Evolutionary conservation across 2,113 vertebrate genomes (phyloP).

Genomic region (Ellobius talpinus): DNA sequence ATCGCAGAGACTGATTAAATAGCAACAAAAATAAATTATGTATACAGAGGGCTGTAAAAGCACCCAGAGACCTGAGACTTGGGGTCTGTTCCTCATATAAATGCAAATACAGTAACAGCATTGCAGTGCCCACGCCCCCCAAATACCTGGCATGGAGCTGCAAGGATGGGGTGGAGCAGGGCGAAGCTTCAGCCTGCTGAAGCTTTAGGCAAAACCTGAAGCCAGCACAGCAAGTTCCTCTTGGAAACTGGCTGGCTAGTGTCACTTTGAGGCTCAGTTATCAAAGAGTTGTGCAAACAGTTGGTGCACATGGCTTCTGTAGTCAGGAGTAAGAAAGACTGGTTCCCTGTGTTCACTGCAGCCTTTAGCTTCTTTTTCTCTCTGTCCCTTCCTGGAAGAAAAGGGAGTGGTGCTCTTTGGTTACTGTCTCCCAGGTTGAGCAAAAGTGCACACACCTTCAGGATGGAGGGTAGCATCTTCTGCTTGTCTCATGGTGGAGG

Average conservation of each 20-base stretch:
- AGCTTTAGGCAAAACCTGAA: conserved; percentile 58
- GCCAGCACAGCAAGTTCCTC: not conserved
- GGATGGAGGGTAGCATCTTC: not conserved
- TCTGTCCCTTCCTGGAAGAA: not conserved
- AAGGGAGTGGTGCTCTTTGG: not conserved
- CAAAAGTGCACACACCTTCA: not conserved
- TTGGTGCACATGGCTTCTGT: not conserved
- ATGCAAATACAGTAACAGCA: conserved; percentile 82
- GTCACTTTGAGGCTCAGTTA: not conserved
- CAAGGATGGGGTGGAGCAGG: not conserved
- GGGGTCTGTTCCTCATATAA: conserved; percentile 83
- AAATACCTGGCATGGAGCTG: not conserved
- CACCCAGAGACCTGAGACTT: conserved; percentile 76
- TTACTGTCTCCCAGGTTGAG: not conserved
- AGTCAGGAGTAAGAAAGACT: not conserved
- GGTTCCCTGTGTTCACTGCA: not conserved
- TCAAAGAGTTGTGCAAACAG: not conserved
- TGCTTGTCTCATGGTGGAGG: not conserved
- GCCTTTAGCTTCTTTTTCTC: not conserved
- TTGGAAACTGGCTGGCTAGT: not conserved
- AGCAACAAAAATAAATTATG: conserved; percentile 85
- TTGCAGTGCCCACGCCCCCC: conserved; percentile 57
- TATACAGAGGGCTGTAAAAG: conserved; percentile 81
- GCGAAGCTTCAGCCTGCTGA: not conserved
- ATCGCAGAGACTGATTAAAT: conserved; percentile 80